phyloP scores from a whole-genome alignment of 1,140 invertebrate species.

The Charaxes varanes region DNA sequence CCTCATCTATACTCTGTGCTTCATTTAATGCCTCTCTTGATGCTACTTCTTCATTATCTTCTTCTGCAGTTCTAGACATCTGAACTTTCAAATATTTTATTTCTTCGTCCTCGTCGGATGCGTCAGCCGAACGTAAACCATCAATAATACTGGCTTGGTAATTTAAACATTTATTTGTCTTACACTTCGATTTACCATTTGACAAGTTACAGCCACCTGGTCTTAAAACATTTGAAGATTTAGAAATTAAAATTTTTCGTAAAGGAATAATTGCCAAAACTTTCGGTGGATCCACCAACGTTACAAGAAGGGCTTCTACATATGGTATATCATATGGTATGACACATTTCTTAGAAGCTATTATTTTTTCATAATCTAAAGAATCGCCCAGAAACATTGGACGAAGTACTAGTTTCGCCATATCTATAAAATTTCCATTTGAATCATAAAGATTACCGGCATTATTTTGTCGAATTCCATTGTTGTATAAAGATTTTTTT shows the following conservation, averaged over 20 bases:
- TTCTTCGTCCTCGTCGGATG: neutral
- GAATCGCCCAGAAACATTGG: constrained; percentile 32
- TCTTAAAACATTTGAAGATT: neutral
- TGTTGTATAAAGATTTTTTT: constrained; percentile 23
- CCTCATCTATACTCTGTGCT: no score
- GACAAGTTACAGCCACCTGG: neutral
- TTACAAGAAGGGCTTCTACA: constrained; percentile 30
- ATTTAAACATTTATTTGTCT: neutral
- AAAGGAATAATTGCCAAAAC: constrained; percentile 34
- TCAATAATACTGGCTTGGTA: no score
- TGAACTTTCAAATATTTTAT: no score
- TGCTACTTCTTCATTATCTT: no score
- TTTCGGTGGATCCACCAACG: constrained; percentile 19
- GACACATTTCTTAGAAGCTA: constrained; percentile 3
- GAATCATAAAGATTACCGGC: constrained; percentile 24
- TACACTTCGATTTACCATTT: neutral
- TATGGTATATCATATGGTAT: constrained; percentile 22
- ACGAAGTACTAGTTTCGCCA: constrained; percentile 25
- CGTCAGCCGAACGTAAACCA: neutral
- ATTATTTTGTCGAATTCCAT: constrained; percentile 19
- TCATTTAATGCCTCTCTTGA: no score
- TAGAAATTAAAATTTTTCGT: neutral
- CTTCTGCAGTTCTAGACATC: no score
- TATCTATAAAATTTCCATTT: constrained; percentile 17
- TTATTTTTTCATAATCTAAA: constrained; percentile 16